Conservation (phyloP, 2,888 invertebrate species). For the Netelia inedita region DNA sequence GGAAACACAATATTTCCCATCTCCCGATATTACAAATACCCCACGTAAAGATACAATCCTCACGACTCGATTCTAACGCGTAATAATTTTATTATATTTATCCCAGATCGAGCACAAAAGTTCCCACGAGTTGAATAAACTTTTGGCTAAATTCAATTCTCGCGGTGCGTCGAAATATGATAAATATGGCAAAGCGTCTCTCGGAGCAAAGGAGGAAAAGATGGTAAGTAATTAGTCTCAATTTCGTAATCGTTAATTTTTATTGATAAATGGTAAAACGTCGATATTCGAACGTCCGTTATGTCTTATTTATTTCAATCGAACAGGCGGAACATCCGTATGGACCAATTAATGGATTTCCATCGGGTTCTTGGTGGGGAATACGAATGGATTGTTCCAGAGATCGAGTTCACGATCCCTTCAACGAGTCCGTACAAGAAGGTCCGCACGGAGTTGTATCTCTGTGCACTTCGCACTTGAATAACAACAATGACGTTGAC, state of each 20-base stretch:
- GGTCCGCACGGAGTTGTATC: slow-evolving; percentile 81
- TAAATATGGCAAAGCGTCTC: slow-evolving; percentile 55
- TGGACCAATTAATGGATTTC: slow-evolving; percentile 77
- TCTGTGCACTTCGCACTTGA: slow-evolving; percentile 78
- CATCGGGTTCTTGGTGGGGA: slow-evolving; percentile 83
- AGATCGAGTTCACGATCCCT: slow-evolving; percentile 81
- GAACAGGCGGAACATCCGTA: slow-evolving; percentile 75
- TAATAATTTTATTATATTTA: neutral
- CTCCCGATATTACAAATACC: neutral
- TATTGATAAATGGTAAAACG: too few relatives aligned
- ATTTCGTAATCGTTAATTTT: neutral
- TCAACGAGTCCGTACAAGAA: slow-evolving; percentile 77
- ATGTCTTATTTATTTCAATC: slow-evolving; percentile 12
- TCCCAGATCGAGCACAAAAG: slow-evolving; percentile 74
- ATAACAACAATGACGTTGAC: slow-evolving; percentile 78
- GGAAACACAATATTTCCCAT: neutral
- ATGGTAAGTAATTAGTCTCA: slow-evolving; percentile 59
- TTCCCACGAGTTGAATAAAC: slow-evolving; percentile 73
- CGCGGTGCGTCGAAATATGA: slow-evolving; percentile 66
- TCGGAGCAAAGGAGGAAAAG: slow-evolving; percentile 57
- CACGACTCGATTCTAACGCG: neutral
- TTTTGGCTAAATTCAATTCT: slow-evolving; percentile 77
- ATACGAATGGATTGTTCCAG: slow-evolving; percentile 83
- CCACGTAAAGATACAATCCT: slow-evolving; percentile 12
- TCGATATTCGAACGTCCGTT: neutral